Conservation (phyloP, 2,888 invertebrate species). For the Octonoba sinensis region DNA sequence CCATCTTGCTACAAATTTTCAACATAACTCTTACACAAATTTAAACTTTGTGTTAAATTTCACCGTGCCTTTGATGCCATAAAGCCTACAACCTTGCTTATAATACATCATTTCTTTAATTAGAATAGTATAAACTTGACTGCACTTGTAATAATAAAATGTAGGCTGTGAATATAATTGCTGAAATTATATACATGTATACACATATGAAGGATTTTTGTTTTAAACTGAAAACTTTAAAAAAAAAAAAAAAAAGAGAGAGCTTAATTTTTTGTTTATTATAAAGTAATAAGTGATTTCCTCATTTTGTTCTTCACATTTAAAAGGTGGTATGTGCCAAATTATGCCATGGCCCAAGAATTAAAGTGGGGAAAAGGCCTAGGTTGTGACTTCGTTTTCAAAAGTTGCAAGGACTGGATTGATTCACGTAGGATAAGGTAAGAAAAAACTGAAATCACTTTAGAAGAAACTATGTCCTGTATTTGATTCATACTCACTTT, state of each 20-base stretch:
- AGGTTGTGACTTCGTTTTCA: constrained; percentile 94
- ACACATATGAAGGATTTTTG: not conserved
- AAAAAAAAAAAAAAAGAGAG: not conserved
- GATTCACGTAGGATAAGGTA: constrained; percentile 80
- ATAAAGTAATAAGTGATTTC: not conserved
- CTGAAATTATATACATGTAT: not conserved
- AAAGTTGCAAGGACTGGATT: constrained; percentile 98
- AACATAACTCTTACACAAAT: no score
- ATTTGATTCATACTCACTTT: no score
- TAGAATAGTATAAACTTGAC: no score
- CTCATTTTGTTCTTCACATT: constrained; percentile 25
- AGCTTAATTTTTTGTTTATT: not conserved
- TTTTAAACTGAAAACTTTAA: not conserved
- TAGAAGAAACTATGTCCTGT: no score
- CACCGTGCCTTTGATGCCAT: no score
- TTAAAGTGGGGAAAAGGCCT: constrained; percentile 91
- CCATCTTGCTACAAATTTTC: no score
- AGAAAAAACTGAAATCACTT: constrained; percentile 19
- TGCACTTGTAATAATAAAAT: no score
- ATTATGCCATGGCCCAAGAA: constrained; percentile 86
- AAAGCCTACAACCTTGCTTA: no score
- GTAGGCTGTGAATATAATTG: no score
- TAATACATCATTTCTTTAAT: no score
- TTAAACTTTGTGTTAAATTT: no score
- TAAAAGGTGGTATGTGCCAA: constrained; percentile 82